These are phyloP conservation scores for Geotrypetes seraphini DNA, from an alignment of 2,797 vertebrate species.

Conservation along the genomic window DNA sequence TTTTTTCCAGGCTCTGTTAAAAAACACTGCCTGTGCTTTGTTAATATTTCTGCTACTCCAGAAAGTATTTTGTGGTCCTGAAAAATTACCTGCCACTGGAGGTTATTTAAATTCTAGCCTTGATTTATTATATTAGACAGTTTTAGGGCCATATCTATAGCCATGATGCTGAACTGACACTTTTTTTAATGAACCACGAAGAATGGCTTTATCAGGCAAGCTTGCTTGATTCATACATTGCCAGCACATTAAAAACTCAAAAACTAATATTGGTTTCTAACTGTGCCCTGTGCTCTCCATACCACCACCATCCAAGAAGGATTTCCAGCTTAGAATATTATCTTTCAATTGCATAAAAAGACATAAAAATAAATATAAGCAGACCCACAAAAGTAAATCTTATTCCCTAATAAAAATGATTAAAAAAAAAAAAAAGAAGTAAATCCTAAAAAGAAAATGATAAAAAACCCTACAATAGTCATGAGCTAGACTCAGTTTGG, in stretches of 20 bases:
- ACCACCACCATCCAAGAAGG: slow-evolving; percentile 14
- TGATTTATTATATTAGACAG: slow-evolving; percentile 65
- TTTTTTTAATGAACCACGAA: slow-evolving; percentile 52
- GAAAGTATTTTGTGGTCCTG: slow-evolving; percentile 43
- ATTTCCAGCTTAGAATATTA: slow-evolving; percentile 10
- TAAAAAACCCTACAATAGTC: slow-evolving; percentile 2
- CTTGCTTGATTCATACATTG: slow-evolving; percentile 39
- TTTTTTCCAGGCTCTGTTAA: background rate
- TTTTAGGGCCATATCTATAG: slow-evolving; percentile 56
- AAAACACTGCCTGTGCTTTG: background rate
- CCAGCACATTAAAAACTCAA: slow-evolving; percentile 42
- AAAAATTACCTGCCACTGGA: slow-evolving; percentile 57
- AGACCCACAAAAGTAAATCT: slow-evolving; percentile 17
- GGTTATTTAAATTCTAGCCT: slow-evolving; percentile 57
- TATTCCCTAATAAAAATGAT: slow-evolving; percentile 14
- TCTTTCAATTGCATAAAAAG: slow-evolving; percentile 5
- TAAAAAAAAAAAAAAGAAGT: slow-evolving; percentile 12
- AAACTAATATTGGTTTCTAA: slow-evolving; percentile 26
- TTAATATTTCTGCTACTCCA: background rate
- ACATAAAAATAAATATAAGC: slow-evolving; percentile 8
- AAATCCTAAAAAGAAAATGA: slow-evolving; percentile 18
- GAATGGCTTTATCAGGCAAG: slow-evolving; percentile 32
- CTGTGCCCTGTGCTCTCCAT: too few species aligned
- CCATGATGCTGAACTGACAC: slow-evolving; percentile 59
- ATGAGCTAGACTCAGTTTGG: too few species aligned